phyloP scores from a whole-genome alignment of 1,140 invertebrate species.

The Micrasema minimum region DNA sequence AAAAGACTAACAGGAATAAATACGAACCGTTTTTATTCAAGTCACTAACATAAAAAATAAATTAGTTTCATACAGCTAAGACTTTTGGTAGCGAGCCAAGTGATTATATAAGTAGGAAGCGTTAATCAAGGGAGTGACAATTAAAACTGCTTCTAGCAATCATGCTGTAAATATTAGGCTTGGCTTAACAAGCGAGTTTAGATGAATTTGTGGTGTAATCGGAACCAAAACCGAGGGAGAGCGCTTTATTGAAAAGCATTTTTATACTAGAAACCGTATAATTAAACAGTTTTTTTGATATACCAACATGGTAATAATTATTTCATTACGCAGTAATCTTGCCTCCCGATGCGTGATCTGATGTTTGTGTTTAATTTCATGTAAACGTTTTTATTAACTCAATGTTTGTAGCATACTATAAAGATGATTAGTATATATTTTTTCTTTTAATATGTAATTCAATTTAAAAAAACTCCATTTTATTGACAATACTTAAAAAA shows the following conservation, averaged over 20 bases:
- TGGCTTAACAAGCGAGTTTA: slow-evolving; percentile 18
- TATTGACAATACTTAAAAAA: too few relatives aligned
- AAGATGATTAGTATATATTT: too few relatives aligned
- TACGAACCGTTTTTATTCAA: too few relatives aligned
- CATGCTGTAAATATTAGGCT: slow-evolving; percentile 31
- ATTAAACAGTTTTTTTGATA: neutral
- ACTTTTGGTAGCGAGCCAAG: slow-evolving; percentile 2
- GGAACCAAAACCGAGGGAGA: neutral
- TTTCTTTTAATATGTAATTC: too few relatives aligned
- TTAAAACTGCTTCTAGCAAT: slow-evolving; percentile 50
- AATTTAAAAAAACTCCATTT: too few relatives aligned
- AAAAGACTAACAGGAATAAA: too few relatives aligned
- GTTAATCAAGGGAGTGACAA: slow-evolving; percentile 46
- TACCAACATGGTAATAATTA: neutral
- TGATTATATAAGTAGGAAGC: slow-evolving; percentile 36
- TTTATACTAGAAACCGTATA: neutral
- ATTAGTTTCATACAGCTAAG: neutral
- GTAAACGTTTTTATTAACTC: too few relatives aligned
- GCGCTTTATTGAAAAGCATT: slow-evolving; percentile 4
- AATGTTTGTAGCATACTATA: too few relatives aligned
- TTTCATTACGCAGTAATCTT: too few relatives aligned
- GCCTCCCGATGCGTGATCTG: too few relatives aligned
- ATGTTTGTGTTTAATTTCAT: too few relatives aligned
- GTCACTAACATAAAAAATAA: too few relatives aligned
- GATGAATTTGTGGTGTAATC: slow-evolving; percentile 32